Evolutionary conservation across 1,140 invertebrate genomes (phyloP).

Genomic region (Papilio dardanus): DNA sequence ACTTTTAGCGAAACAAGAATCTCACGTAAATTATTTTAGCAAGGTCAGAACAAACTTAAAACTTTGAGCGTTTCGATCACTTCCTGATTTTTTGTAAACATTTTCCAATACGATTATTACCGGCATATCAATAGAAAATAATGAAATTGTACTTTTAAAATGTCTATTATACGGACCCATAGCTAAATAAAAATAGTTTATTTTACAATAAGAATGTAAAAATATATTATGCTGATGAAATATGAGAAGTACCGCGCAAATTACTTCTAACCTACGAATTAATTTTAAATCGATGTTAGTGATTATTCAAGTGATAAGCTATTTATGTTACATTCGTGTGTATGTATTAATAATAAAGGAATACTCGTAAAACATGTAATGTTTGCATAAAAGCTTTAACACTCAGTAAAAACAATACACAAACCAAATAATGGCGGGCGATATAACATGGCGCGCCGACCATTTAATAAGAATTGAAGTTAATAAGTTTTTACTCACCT

Average conservation of each 20-base stretch:
- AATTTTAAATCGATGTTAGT: neutral
- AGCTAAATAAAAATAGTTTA: neutral
- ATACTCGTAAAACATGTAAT: neutral
- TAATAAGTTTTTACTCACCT: conserved; percentile 58
- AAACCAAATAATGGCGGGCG: conserved; percentile 74
- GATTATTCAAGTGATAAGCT: neutral
- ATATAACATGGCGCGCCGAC: conserved; percentile 66
- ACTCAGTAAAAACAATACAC: conserved; percentile 48
- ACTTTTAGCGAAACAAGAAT: conserved; percentile 16
- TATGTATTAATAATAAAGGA: neutral
- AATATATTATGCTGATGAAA: neutral
- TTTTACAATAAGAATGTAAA: neutral
- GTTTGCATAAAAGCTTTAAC: neutral
- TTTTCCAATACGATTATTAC: conserved; percentile 1
- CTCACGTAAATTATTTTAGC: conserved; percentile 15
- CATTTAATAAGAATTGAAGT: conserved; percentile 40
- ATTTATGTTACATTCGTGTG: neutral
- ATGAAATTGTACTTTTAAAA: neutral
- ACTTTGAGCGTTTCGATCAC: neutral
- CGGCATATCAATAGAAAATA: neutral
- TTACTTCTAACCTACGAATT: conserved; percentile 3
- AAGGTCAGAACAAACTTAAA: conserved; percentile 8
- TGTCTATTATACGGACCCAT: neutral
- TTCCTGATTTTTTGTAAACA: conserved; percentile 17
- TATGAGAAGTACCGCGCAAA: conserved; percentile 24